Evolutionary conservation across 2,113 vertebrate genomes (phyloP), one percentile per base, ranked within the genome.

Genomic region (Morphnarchus princeps): DNA sequence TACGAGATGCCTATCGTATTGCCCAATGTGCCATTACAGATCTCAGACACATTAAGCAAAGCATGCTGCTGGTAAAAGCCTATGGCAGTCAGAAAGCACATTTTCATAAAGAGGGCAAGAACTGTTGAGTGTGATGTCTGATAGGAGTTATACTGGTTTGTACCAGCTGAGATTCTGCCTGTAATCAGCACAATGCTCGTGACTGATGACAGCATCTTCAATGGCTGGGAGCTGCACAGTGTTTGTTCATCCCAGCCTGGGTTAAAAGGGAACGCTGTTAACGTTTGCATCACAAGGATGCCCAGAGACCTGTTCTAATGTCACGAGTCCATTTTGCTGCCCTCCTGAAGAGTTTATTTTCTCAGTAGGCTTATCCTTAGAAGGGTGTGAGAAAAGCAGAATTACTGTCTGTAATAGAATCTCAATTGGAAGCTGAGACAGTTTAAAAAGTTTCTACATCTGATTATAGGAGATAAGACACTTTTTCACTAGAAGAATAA

Each of bases 21-120:
- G 61, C 94, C 63, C 63, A 92, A 78, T 80, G 24, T 79, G 29
- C 57, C 61, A 38, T 85, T 93, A 49, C 31, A 54, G 70, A 90
- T 57, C 79, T 96, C 88, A 95, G 90, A 47, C 40, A 71, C 58
- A 61, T 82, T 85, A 93, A 87, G 58, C 43, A 87, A 95, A 88
- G 29, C 36, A 26, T 16, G 21, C 9, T 89, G 26, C 36, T 65
- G 49, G 67, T 91, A 76, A 85, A 92, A 95, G 47, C 45, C 34
- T 61, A 16, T 66, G 52, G 77, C 65, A 95, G 29, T 81, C 36
- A 74, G 57, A 69, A 78, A 52, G 26, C 61, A 79, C 22, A 22
- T 76, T 79, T 95, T 61, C 70, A 57, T 34, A 52, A 73, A 42
- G 59, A 29, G 59, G n/a, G 62, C 1, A 26, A 82, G 81, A 95